These are phyloP conservation scores for Ophioninae sp. DNA, from an alignment of 2,888 invertebrate species.

Conservation along the genomic window DNA sequence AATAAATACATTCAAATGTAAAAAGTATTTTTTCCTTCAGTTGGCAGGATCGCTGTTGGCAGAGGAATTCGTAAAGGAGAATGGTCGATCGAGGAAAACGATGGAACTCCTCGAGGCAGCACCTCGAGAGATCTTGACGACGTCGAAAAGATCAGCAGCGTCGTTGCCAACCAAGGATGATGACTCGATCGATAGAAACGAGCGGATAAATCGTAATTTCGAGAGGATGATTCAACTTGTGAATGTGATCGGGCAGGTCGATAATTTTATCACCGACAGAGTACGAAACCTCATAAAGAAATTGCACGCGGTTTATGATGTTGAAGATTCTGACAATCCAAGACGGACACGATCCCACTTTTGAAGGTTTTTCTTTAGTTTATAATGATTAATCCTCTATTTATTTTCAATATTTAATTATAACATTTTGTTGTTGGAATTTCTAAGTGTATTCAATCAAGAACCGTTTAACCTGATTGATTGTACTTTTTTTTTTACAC, in stretches of 20 bases:
- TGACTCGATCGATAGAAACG: conserved; percentile 77
- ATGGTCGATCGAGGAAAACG: conserved; percentile 66
- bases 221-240: conserved; percentile 82
- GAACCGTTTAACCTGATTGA: background rate
- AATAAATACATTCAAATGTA: background rate
- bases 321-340: conserved; percentile 73
- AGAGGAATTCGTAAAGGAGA: conserved; percentile 66
- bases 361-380: conserved; percentile 18
- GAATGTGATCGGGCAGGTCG: conserved; percentile 82
- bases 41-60: conserved; percentile 16
- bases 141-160: background rate
- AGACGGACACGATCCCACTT: conserved; percentile 51
- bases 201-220: conserved; percentile 80
- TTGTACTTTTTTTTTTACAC: background rate
- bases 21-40: conserved; percentile 23
- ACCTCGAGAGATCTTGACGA: background rate
- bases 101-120: conserved; percentile 48
- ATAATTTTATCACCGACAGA: conserved; percentile 81
- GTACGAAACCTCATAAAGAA: conserved; percentile 80
- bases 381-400: background rate
- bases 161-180: conserved; percentile 66
- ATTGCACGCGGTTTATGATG: conserved; percentile 80
- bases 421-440: background rate
- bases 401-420: background rate
- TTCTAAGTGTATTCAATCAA: background rate